Evolutionary conservation across 2,888 invertebrate genomes (phyloP), one percentile per base, ranked within the genome.

Genomic region (Patella ulyssiponensis): DNA sequence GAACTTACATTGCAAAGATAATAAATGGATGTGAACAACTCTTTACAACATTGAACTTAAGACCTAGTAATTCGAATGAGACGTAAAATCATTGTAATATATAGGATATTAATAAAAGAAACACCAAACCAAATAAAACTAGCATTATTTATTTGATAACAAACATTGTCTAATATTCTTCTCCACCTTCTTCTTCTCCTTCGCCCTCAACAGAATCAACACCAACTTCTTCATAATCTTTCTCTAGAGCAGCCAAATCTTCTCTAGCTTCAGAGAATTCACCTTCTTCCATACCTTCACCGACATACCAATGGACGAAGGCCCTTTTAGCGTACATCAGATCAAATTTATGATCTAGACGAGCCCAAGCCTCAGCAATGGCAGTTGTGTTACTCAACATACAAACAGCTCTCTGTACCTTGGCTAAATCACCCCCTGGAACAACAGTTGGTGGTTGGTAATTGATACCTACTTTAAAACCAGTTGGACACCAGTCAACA

Each of bases 401-500:
- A 23, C 64, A 64, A 23, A 64, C 64, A 64, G 64, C 64, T 64
- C 64, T 64, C 23, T 64, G 64, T 20, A 64, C 64, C 64, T 64
- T 64, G 23, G 64, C 64, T 64, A 64, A 64, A 64, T 64, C 64
- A 64, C 64, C 64, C 0, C 64, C 64, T 64, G 64, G 64, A 23
- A 64, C 64, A 64, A 64, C 64, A 64, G 64, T 64, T 64, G 64
- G 64, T 64, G 64, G 64, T 64, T 64, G 64, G 64, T 64, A 64
- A 23, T 64, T 64, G 20, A 64, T 64, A 64, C 64, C 64, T 11
- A 64, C 64, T 20, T 64, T 64, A 23, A 64, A 64, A 23, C 64
- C 64, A 64, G 64, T 64, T 64, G 64, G 64, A 20, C 64, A 64
- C 64, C 64, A 64, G 64, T 64, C 64, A 14, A 64, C 64, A 20